Percentiles rank a stretch among this genome's conserved stretches.
These are phyloP conservation scores for Scolopax rusticola DNA, from an alignment of 2,797 vertebrate genomes.

Conservation along the genomic window DNA sequence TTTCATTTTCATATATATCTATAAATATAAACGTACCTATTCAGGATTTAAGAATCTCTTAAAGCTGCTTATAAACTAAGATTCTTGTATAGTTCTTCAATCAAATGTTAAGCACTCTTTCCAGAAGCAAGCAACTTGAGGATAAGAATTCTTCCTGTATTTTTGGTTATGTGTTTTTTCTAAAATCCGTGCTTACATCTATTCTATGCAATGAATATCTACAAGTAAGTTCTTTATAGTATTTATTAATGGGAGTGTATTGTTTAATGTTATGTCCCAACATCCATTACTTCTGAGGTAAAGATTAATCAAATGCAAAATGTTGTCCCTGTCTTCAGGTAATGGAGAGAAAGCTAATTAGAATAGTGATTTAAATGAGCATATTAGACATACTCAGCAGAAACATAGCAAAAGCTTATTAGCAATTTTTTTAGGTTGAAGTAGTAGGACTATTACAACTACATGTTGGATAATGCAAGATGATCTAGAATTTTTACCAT, in stretches of 20 bases:
- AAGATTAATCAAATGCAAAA: not conserved
- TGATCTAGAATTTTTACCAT: not conserved
- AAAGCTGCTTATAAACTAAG: not conserved
- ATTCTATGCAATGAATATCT: not conserved
- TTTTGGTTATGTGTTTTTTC: not conserved
- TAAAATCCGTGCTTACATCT: not conserved
- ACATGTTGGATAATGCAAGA: not conserved
- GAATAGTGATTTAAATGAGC: not conserved
- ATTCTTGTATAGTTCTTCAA: not conserved
- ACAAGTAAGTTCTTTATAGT: not conserved
- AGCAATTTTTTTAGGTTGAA: not conserved
- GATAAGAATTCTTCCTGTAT: not conserved
- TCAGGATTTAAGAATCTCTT: not conserved
- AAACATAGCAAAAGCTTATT: not conserved
- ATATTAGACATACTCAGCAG: not conserved
- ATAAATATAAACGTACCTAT: too few relatives aligned
- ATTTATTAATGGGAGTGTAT: not conserved
- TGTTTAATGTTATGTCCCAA: not conserved
- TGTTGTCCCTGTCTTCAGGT: not conserved
- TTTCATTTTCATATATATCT: not conserved
- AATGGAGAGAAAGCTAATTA: conserved; percentile 19
- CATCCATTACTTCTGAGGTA: not conserved
- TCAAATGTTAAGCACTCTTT: not conserved
- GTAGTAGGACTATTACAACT: not conserved
- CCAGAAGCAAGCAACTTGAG: not conserved